Base-by-base conservation (phyloP, 2,797 vertebrate genomes). In the Phoxinus dragarum region DNA sequence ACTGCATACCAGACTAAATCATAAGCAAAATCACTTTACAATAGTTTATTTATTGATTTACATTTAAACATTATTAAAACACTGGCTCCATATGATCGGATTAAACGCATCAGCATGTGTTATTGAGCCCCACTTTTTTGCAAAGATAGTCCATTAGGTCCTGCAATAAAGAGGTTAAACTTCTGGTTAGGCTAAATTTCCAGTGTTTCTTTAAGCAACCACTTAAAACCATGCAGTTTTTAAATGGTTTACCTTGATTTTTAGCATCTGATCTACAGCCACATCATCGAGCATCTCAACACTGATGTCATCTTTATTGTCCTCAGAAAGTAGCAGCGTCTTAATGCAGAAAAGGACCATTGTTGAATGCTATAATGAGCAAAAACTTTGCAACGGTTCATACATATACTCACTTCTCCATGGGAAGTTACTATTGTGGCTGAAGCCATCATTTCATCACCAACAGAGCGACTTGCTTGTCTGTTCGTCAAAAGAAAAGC, bases 371-470 rank as follows among this genome's bases (percentile, higher is more conserved):
- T 6, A 9, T 47, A 17, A 5, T 16, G 11, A 2, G 17, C 14
- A 34, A 75, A 38, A 21, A n/a, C 9, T 47, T 0, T 0, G 42
- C 31, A 36, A 77, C 1, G 0, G 11, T n/a, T n/a, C 2, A 8
- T 6, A 19, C 16, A n/a, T 1, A 31, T 5, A 36, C 1, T 83
- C 93, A 97, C 96, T 94, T 96, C 92, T 68, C 96, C 97, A 84
- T 90, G 94, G 59, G 93, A 94, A n/a, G 96, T 94, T 7, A 95
- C 96, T 47, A 97, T 96, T 2, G 96, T 95, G 82, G 95, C 89
- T 42, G 87, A 93, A 86, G 40, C 93, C 84, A 68, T 91, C 2
- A 91, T 75, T 86, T 92, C 7, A 85, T 87, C 87, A 82, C 36
- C 12, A 86, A 90, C 75, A 86, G 94, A 82, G 82, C 90, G 66